Base-by-base conservation (phyloP, 2,797 vertebrate species). In the Alcedo quadribrachys region DNA sequence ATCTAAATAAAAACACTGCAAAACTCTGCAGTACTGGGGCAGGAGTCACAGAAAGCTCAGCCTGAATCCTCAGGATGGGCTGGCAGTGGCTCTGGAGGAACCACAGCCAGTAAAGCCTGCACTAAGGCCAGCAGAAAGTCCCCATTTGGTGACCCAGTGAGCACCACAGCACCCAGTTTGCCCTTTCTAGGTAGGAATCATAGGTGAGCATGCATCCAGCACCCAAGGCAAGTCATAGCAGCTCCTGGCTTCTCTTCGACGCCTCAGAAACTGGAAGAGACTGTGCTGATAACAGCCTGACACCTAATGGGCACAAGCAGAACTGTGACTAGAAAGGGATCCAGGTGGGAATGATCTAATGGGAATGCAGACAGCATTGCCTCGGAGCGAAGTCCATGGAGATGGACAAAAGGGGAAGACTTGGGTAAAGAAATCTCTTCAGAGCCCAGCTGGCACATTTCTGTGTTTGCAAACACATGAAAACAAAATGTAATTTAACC, bases 271-370 rank as follows among this genome's bases (percentile, higher is more conserved):
- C 22, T 10, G 22, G 46, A 66, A 35, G 11, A 32, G 40, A 1
- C 51, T 70, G 69, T 15, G 57, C 63, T 4, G 78, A 85, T 76
- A 54, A 82, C 37, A 92, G 92, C 12, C 95, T 97, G 97, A 96
- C 96, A 95, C 87, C 95, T 89, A 94, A 95, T 81, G 96, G 97
- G 88, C 85, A 84, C 63, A 69, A 63, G 81, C 25, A 81, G 92
- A 80, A 94, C 2, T 92, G 93, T 93, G 87, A 69, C 48, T 33
- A 62, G 80, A 81, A 42, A 33, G 17, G 43, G 61, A 90, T 48
- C 16, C 16, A 4, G 67, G 80, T 63, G 83, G 76, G 45, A 77
- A 40, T 0, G 73, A 77, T 54, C 89, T 51, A 5, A 4, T 3
- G 61, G 84, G 71, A 89, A 80, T 15, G 6, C 13, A 13, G 53